Evolutionary conservation across 2,888 invertebrate species (phyloP).

Genomic region (Drosophila antonietae): DNA sequence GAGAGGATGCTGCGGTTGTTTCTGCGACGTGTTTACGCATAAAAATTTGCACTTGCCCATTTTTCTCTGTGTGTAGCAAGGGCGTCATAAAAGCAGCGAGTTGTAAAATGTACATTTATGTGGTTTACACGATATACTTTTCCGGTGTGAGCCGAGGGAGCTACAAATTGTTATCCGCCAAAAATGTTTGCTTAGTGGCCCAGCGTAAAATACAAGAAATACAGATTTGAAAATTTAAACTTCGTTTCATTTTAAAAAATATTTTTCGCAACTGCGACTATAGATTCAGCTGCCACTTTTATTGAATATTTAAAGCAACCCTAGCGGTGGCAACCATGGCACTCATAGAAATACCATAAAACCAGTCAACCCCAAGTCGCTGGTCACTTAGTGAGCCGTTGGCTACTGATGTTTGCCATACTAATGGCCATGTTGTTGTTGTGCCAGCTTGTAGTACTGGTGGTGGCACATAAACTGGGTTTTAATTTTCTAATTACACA

Average conservation of each 20-base stretch:
- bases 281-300: constrained; percentile 6
- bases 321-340: constrained; percentile 5
- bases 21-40: constrained; percentile 68
- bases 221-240: constrained; percentile 23
- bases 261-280: constrained; percentile 20
- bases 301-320: constrained; percentile 35
- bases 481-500: constrained; percentile 81
- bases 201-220: constrained; percentile 17
- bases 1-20: constrained; percentile 47
- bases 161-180: constrained; percentile 42
- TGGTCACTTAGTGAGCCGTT: constrained; percentile 60
- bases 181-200: constrained; percentile 17
- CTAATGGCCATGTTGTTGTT: constrained; percentile 49
- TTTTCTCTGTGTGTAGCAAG: constrained; percentile 14
- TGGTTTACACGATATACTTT: constrained; percentile 36
- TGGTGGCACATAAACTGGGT: constrained; percentile 72
- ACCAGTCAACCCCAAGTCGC: constrained; percentile 21
- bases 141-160: constrained; percentile 19
- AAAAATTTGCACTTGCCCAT: constrained; percentile 51
- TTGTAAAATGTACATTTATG: constrained; percentile 61
- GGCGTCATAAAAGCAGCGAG: constrained; percentile 37
- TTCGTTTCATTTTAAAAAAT: constrained; percentile 25
- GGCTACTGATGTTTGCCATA: constrained; percentile 39
- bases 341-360: constrained; percentile 24
- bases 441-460: constrained; percentile 27